Conservation (phyloP, 2,888 invertebrate species). For the Ormia ochracea region DNA sequence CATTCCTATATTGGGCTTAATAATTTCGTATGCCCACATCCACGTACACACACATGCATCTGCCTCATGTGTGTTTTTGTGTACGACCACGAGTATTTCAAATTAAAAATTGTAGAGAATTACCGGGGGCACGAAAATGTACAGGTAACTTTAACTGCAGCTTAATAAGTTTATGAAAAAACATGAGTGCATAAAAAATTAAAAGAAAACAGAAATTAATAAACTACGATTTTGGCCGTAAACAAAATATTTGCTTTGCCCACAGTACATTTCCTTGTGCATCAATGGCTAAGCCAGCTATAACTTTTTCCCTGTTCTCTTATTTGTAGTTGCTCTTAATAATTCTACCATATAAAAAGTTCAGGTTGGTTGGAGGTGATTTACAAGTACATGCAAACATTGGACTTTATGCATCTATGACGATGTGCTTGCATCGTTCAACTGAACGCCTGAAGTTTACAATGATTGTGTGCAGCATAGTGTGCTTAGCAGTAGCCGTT, state of each 20-base stretch:
- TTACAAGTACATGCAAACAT: background rate
- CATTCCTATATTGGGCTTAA: too few relatives aligned
- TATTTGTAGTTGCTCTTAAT: constrained; percentile 8
- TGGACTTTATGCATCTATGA: background rate
- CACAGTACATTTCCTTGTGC: constrained; percentile 43
- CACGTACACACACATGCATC: too few relatives aligned
- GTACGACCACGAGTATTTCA: too few relatives aligned
- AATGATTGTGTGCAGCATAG: background rate
- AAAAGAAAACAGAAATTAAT: background rate
- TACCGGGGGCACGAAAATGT: too few relatives aligned
- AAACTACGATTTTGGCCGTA: background rate
- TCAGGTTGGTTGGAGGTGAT: constrained; percentile 52
- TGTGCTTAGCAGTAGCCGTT: background rate
- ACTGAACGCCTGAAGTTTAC: background rate
- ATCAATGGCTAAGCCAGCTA: constrained; percentile 26
- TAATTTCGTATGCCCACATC: too few relatives aligned
- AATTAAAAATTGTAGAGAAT: too few relatives aligned
- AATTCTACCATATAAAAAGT: constrained; percentile 13
- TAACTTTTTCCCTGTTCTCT: background rate
- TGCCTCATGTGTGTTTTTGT: too few relatives aligned
- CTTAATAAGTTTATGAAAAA: too few relatives aligned
- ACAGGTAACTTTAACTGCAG: too few relatives aligned
- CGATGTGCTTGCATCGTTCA: background rate
- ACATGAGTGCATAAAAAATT: too few relatives aligned
- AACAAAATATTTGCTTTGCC: background rate